A percentile compares a stretch with the other conserved stretches of the same genome.
Evolutionary conservation across 2,888 invertebrate species (phyloP).

Genomic region (Cheiracanthium punctorium): DNA sequence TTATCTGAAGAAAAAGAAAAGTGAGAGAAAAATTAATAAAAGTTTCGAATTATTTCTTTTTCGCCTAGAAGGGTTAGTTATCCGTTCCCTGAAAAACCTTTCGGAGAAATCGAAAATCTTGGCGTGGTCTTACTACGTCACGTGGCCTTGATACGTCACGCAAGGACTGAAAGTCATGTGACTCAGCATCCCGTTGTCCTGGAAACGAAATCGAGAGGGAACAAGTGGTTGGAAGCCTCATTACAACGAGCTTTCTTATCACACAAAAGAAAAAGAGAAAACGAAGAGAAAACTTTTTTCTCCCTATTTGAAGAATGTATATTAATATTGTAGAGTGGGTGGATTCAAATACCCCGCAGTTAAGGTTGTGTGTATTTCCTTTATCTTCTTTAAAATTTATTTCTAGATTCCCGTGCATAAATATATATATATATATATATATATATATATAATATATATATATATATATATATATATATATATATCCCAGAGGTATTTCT

Average conservation of each 20-base stretch:
- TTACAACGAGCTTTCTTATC: neutral
- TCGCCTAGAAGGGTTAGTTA: no score
- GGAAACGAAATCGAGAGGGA: neutral
- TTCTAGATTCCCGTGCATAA: no score
- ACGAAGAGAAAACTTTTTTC: neutral
- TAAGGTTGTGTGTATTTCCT: no score
- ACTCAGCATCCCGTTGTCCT: neutral
- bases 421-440: no score
- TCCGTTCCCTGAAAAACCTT: neutral
- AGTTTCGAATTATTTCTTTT: no score
- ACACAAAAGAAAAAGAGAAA: neutral
- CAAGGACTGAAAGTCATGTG: neutral
- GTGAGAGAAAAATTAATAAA: no score
- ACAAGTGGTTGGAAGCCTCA: neutral
- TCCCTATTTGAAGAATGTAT: neutral
- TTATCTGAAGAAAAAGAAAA: no score
- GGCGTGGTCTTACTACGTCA: conserved; percentile 13
- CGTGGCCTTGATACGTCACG: conserved; percentile 13
- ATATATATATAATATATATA: neutral
- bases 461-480: neutral
- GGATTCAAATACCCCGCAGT: no score
- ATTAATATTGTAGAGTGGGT: no score
- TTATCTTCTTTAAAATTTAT: no score
- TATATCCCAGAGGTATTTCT: no score
- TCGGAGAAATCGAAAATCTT: neutral